Conservation (phyloP, 1,140 invertebrate species). For the Chironomus tepperi region DNA sequence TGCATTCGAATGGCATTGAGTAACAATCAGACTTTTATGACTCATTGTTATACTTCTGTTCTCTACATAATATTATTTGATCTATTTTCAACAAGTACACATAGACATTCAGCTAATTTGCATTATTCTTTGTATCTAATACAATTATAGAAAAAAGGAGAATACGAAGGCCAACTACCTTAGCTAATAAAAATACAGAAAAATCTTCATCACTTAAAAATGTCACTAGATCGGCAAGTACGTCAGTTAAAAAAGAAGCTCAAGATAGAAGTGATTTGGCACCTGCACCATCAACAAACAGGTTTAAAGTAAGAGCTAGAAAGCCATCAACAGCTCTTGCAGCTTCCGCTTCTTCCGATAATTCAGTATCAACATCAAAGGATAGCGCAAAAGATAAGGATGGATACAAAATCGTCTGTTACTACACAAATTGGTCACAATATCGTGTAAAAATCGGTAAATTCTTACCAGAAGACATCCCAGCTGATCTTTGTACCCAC, state of each 20-base stretch:
- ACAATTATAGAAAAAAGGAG: constrained; percentile 42
- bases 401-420: constrained; percentile 73
- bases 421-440: constrained; percentile 97
- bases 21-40: not conserved
- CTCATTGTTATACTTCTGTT: constrained; percentile 9
- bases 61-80: constrained; percentile 25
- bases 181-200: constrained; percentile 41
- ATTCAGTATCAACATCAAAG: constrained; percentile 48
- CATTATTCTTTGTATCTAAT: too few relatives aligned
- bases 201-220: constrained; percentile 36
- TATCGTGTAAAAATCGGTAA: constrained; percentile 88
- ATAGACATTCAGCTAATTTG: too few relatives aligned
- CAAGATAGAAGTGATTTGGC: constrained; percentile 52
- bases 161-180: constrained; percentile 47
- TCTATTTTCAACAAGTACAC: constrained; percentile 4
- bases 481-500: constrained; percentile 91
- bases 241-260: constrained; percentile 30
- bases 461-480: constrained; percentile 89
- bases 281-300: constrained; percentile 53
- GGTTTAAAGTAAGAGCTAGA: constrained; percentile 57
- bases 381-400: constrained; percentile 51
- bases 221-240: constrained; percentile 33
- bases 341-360: constrained; percentile 44
- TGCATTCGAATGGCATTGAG: constrained; percentile 26
- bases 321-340: constrained; percentile 48